Evolutionary conservation across 2,113 vertebrate genomes (phyloP).

Genomic region (Cercocebus atys): DNA sequence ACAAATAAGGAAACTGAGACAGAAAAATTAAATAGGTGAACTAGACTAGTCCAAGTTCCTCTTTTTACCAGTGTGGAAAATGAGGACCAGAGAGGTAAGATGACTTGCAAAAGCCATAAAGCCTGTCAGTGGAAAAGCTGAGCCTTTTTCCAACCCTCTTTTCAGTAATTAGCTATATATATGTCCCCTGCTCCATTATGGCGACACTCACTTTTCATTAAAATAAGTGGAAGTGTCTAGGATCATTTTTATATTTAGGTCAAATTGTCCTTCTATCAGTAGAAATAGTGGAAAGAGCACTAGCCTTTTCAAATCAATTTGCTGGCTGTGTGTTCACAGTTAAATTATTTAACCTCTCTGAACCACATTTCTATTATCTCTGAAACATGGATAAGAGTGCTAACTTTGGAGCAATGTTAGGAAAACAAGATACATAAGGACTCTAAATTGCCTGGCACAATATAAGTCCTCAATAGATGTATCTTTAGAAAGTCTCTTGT

Average conservation of each 20-base stretch:
- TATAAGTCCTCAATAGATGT: background rate
- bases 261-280: background rate
- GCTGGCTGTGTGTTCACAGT: background rate
- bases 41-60: background rate
- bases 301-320: background rate
- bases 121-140: background rate
- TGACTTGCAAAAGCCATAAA: background rate
- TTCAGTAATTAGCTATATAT: background rate
- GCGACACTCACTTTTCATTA: background rate
- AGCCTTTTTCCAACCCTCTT: background rate
- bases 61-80: background rate
- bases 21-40: background rate
- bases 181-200: background rate
- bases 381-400: background rate
- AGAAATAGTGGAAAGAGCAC: background rate
- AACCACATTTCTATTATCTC: background rate
- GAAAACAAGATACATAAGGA: slow-evolving; percentile 13
- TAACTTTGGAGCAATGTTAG: slow-evolving; percentile 2
- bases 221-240: background rate
- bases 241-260: background rate
- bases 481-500: background rate
- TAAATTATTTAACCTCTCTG: background rate
- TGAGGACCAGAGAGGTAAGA: background rate
- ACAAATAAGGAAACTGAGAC: background rate
- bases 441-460: background rate